A percentile compares a stretch with the other conserved stretches of the same genome.
These are phyloP conservation scores for Lethrus apterus DNA, from an alignment of 1,140 invertebrate species.

Conservation along the genomic window DNA sequence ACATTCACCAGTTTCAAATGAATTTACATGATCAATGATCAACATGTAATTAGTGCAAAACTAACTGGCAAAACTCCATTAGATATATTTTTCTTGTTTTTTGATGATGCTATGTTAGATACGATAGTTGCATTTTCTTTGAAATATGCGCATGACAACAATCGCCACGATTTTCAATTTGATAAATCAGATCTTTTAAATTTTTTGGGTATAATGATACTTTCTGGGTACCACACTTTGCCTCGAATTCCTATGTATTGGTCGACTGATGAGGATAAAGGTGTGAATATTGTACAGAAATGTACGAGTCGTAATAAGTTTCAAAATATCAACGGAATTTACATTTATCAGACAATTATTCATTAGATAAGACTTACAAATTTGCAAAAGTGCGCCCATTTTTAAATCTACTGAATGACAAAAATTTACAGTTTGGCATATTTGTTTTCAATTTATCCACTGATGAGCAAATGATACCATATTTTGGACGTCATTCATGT, in stretches of 20 bases:
- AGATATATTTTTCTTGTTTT: constrained; percentile 16
- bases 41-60: no score
- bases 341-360: constrained; percentile 16
- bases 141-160: constrained; percentile 18
- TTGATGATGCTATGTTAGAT: constrained; percentile 14
- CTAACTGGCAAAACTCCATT: constrained; percentile 15
- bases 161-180: constrained; percentile 18
- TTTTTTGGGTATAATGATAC: constrained; percentile 18
- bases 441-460: constrained; percentile 39
- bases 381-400: not conserved
- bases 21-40: constrained; percentile 4
- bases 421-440: constrained; percentile 35
- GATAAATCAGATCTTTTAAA: not conserved
- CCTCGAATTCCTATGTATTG: constrained; percentile 7
- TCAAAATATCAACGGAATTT: constrained; percentile 15
- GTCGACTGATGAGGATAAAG: constrained; percentile 9
- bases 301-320: constrained; percentile 16
- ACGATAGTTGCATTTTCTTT: constrained; percentile 13
- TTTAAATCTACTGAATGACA: constrained; percentile 1
- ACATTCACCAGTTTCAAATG: constrained; percentile 6
- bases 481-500: constrained; percentile 43
- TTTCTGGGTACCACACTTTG: no score
- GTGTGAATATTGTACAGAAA: constrained; percentile 12
- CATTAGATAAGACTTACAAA: constrained; percentile 10
- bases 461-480: constrained; percentile 47